Evolutionary conservation across 2,888 invertebrate genomes (phyloP), one percentile per base, ranked within the genome.

Genomic region (Stratiomys singularior): DNA sequence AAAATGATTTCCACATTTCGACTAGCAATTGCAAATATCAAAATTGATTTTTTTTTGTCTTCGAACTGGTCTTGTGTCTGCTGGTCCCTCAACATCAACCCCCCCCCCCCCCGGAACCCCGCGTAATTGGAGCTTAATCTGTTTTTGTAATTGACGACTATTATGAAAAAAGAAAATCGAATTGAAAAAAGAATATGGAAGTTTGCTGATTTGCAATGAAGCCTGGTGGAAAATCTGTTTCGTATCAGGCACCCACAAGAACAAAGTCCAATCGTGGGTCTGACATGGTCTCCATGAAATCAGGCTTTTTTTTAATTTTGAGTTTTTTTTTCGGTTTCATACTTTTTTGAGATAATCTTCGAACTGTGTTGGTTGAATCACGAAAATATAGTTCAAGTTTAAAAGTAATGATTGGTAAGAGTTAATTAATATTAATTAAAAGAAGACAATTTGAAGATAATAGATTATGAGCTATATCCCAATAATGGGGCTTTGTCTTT

Each of bases 341-440:
- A n/a, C 18, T 60, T 60, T 23, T 60, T 60, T 60, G 18, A 4
- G 60, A 60, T 60, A 60, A 60, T 60, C 60, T 60, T 60, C 60
- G 60, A 23, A 60, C 60, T 23, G 60, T 23, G 23, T 25, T 21
- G 5, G 60, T 60, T 52, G 60, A 60, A 60, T 60, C 60, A 25
- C 25, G 25, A 60, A 60, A 60, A 60, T 60, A 25, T 25, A 60
- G 60, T 60, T 60, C 60, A 60, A 60, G 60, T 60, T 60, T 60
- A 60, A 60, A n/a, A n/a, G 21, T 15, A 18, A 52, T 18, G 52
- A 52, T 52, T 52, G 52, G 15, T n/a, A 52, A 9, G 15, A 52
- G 18, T 52, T 52, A 52, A 52, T 52, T 52, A 52, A 52, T 52
- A n/a, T 52, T 52, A 52, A 52, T 18, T 18, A 13, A 18, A 52